Evolutionary conservation across 2,888 invertebrate genomes (phyloP), one percentile per base, ranked within the genome.

Genomic region (Platycnemis pennipes): DNA sequence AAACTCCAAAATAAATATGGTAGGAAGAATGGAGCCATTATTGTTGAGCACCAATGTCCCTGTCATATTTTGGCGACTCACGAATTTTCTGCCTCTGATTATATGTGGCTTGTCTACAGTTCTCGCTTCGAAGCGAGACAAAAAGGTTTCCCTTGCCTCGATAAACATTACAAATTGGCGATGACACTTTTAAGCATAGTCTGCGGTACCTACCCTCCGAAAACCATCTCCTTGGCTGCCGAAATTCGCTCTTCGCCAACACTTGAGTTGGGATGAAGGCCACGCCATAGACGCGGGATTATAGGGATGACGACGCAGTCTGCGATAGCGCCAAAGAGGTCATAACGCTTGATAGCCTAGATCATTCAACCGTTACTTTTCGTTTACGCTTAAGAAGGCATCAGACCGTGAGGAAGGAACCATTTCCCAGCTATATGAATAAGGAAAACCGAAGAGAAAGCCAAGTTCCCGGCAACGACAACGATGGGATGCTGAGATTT

Each of bases 301-400:
- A 26, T n/a, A 26, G 63, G 63, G 5, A 4, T 63, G 63, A 63
- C 63, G 63, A n/a, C 26, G 26, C 22, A 63, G n/a, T 4, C 63
- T 5, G n/a, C 5, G 63, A n/a, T 63, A 63, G 22, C 3, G 49
- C 49, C 49, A 0, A 49, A 49, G 49, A 19, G 49, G 63, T n/a
- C 63, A 63, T 63, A 63, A 63, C 63, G 63, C 63, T 63, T 63
- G 26, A 63, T 63, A 63, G 63, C 63, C 63, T 63, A 26, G 63
- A 63, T 63, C n/a, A 8, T 63, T 22, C 63, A 2, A 7, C 4
- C 63, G 63, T 63, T 26, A 26, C n/a, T 26, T 63, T 3, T 63
- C n/a, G 3, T 26, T 63, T n/a, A 63, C 8, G 63, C n/a, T 8
- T 63, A n/a, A n/a, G 63, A 63, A n/a, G 63, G n/a, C 26, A n/a